Conservation (phyloP, 2,113 vertebrate genomes). For the Acinonyx jubatus region DNA sequence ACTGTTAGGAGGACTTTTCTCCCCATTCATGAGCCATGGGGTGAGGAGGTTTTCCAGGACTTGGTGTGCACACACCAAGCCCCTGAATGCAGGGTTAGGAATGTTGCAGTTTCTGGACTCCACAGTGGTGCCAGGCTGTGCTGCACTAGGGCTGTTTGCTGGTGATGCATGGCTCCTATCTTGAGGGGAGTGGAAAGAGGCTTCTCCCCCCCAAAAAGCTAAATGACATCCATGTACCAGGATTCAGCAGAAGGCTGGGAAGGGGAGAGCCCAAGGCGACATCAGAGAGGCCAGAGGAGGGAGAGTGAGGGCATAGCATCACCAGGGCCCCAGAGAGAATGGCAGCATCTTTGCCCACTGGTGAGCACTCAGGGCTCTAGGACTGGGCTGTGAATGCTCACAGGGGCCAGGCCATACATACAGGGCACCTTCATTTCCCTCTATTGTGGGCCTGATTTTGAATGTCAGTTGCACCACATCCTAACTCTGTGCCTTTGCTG, state of each 20-base stretch:
- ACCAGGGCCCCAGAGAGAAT: too few species aligned
- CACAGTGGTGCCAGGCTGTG: too few species aligned
- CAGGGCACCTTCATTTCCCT: background rate
- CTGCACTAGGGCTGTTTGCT: background rate
- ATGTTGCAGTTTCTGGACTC: background rate
- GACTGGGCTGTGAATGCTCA: background rate
- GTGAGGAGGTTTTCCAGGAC: background rate
- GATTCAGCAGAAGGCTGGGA: background rate
- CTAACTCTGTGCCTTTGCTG: background rate
- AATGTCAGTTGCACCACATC: fast-evolving
- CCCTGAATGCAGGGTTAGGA: background rate
- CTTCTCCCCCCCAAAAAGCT: background rate
- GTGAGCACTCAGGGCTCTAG: background rate
- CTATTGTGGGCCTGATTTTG: background rate
- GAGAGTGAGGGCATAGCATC: background rate
- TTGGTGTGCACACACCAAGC: background rate
- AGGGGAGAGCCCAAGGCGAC: background rate
- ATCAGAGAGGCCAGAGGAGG: background rate
- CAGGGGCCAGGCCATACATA: too few species aligned
- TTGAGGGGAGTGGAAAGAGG: background rate
- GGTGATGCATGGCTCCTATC: background rate
- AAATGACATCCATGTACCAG: background rate
- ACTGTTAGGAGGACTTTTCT: background rate
- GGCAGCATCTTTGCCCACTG: background rate
- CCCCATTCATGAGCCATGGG: background rate